Evolutionary conservation across 2,888 invertebrate genomes (phyloP), one percentile per base, ranked within the genome.

Genomic region (Noctua pronuba): DNA sequence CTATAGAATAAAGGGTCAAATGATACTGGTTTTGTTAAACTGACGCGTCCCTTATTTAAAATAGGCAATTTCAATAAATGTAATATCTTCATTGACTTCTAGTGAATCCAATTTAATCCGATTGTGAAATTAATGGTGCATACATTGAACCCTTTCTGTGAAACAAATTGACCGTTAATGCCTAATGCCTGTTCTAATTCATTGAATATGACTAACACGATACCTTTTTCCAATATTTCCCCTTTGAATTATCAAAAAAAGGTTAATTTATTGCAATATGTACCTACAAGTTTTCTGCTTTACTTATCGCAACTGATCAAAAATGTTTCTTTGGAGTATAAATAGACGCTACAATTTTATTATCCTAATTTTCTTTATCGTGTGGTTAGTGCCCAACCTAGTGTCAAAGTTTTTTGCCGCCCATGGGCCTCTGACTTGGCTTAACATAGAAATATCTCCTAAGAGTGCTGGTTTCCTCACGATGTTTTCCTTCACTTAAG

Each of bases 41-140:
- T 6, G 0, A 35, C 11, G 35, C 62, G 38, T 64, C 64, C 64
- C 38, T 38, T 24, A 38, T 24, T 24, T 64, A 64, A 64, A 64
- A 38, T 24, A 38, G 35, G 1, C 44, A 3, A 21, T 49, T 69
- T 41, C 46, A 49, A 49, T 74, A 24, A 44, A 68, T 49, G 35
- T 35, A 73, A 71, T 46, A 35, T 21, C 60, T 73, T 38, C 7
- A 38, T 52, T 46, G 58, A 68, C 38, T 49, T 55, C 31, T 64
- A 66, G n/a, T 46, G 24, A 68, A 67, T 62, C 31, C 58, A 77
- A 84, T 77, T 66, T 58, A 75, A 72, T n/a, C 41, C 16, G n/a
- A 67, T 24, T 49, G 73, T 69, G 41, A 49, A 79, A 76, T 76
- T 73, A 84, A 80, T 84, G 60, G 62, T 69, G 16, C 70, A 72